Base-by-base conservation (phyloP, 2,797 vertebrate genomes). In the Tenualosa ilisha region DNA sequence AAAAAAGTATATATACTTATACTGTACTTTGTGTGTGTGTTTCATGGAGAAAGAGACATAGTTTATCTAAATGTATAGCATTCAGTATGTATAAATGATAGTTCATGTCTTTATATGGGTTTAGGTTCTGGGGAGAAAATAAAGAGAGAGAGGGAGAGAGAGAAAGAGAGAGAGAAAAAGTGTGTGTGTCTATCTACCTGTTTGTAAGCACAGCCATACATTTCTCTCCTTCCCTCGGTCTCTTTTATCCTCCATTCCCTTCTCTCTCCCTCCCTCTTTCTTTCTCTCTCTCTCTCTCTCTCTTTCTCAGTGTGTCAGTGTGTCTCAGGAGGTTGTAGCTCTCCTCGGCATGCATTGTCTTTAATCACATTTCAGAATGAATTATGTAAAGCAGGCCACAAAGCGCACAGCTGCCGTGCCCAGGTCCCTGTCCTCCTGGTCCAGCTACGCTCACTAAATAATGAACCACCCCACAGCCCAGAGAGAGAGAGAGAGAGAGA, bases 301-400 rank as follows among this genome's bases (percentile, higher is more conserved):
- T 53, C 22, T 83, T 3, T 81, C 37, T 83, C 46, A 86, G 79
- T 86, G 82, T 79, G 65, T 72, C 37, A 75, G 51, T 72, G 63
- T 82, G 65, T 87, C 75, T 90, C 86, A 81, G 26, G 85, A 86
- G 82, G 72, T 65, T 59, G 82, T 82, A 81, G 75, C 65, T 84
- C 85, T 89, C 81, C 81, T 31, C 63, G 24, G 87, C 89, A 85
- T 84, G 83, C 68, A 83, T 87, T 88, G 88, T 88, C 88, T 90
- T 91, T 91, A 91, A 91, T 91, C 89, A 91, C 87, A 90, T 90
- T 89, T 91, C 86, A 91, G 83, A 91, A 89, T 88, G 79, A 90
- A 91, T 91, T 88, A 89, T 89, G 85, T 88, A 88, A 88, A 89
- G 84, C 61, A 82, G 61, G 24, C 84, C 68, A 40, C 43, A 59